Conservation (phyloP, 2,797 vertebrate species). For the Chanos chanos region DNA sequence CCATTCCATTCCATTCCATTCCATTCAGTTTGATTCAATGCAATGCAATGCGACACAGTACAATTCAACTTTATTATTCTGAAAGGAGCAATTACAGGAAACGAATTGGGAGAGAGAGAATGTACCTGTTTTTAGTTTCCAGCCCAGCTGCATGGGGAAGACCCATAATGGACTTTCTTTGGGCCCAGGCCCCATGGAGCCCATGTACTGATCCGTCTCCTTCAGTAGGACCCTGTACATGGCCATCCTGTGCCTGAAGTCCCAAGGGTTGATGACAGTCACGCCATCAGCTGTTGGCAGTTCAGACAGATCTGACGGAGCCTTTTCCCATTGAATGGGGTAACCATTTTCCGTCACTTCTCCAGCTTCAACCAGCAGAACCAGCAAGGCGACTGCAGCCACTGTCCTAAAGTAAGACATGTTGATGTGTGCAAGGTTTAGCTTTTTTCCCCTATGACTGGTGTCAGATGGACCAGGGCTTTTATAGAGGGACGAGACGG, state of each 20-base stretch:
- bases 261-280: conserved; percentile 71
- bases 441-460: not conserved
- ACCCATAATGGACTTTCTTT: conserved; percentile 79
- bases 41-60: not conserved
- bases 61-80: not conserved
- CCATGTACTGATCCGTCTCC: conserved; percentile 70
- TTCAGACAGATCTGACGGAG: conserved; percentile 51
- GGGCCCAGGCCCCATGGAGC: conserved; percentile 60
- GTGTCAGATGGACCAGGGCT: not conserved
- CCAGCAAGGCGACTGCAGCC: conserved; percentile 20
- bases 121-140: conserved; percentile 82
- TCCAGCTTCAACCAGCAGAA: conserved; percentile 39
- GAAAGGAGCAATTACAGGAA: too few relatives aligned
- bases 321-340: conserved; percentile 72
- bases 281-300: conserved; percentile 52
- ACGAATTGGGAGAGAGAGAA: too few relatives aligned
- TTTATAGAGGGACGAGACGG: not conserved
- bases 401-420: conserved; percentile 30
- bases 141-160: conserved; percentile 78
- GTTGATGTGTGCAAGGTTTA: conserved; percentile 39
- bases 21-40: too few relatives aligned
- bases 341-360: conserved; percentile 50
- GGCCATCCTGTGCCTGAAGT: conserved; percentile 71
- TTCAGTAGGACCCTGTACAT: conserved; percentile 73
- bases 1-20: too few relatives aligned